Conservation (phyloP, 2,113 vertebrate genomes). For the Bos javanicus region DNA sequence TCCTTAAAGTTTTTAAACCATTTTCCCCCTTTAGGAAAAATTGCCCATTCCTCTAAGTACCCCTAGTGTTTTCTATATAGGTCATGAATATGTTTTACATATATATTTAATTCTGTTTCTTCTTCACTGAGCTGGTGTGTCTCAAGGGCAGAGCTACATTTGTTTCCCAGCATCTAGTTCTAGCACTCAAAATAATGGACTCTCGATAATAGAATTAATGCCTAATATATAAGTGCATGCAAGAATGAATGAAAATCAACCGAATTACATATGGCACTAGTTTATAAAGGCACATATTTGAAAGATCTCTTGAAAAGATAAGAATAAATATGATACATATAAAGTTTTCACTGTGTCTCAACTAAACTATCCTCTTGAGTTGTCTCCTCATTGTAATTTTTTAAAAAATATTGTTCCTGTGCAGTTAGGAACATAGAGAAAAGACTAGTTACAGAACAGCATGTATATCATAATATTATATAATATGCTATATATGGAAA, state of each 20-base stretch:
- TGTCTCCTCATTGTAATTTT: neutral
- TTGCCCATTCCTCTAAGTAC: neutral
- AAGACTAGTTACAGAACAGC: neutral
- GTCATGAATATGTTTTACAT: neutral
- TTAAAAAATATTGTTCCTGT: neutral
- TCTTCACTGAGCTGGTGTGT: neutral
- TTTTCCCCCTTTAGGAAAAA: neutral
- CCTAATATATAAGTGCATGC: neutral
- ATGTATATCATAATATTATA: neutral
- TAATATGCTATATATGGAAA: neutral
- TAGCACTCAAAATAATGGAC: neutral
- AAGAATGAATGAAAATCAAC: neutral
- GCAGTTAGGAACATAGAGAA: neutral
- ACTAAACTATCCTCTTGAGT: neutral
- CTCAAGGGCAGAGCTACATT: neutral
- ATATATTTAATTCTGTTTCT: conserved; percentile 3
- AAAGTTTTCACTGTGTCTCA: neutral
- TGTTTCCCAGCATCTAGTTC: neutral
- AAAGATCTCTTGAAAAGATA: neutral
- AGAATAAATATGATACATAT: neutral
- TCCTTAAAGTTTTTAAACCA: neutral
- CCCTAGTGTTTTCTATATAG: neutral
- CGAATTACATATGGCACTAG: neutral
- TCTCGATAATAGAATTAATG: neutral
- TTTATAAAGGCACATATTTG: neutral